Conservation (phyloP, 2,797 vertebrate species). For the Nannoperca obscura region DNA sequence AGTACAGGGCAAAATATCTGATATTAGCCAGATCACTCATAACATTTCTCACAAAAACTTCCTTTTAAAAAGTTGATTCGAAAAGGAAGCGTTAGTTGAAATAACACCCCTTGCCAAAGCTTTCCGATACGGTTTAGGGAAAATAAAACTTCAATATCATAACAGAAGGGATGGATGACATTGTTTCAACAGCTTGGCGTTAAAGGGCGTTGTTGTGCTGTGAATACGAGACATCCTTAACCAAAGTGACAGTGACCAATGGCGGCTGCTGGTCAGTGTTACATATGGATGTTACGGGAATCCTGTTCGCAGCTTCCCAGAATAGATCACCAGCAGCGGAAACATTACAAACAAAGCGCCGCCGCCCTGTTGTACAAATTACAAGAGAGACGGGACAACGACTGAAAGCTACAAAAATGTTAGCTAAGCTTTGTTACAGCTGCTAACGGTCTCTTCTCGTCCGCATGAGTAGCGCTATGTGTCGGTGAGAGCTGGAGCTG, state of each 20-base stretch:
- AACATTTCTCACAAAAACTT: neutral
- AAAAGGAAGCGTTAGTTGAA: neutral
- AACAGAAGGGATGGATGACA: fast-evolving
- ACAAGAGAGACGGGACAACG: neutral
- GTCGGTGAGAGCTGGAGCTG: neutral
- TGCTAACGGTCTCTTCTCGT: neutral
- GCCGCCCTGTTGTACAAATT: conserved; percentile 26
- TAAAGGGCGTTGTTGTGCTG: conserved; percentile 7
- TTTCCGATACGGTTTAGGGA: neutral
- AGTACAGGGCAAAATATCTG: neutral
- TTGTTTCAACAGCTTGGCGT: neutral
- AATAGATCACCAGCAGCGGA: conserved; percentile 53
- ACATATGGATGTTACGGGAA: conserved; percentile 59
- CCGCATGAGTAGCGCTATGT: fast-evolving
- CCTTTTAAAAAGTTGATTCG: neutral
- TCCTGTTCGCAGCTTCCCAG: conserved; percentile 42
- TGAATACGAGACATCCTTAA: conserved; percentile 21
- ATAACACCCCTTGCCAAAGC: neutral
- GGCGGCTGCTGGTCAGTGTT: conserved; percentile 54
- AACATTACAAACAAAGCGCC: conserved; percentile 56
- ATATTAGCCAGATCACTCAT: neutral
- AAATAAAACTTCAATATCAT: neutral
- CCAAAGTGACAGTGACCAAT: conserved; percentile 58
- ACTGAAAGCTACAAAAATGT: neutral
- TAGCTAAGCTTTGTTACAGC: neutral